These are phyloP conservation scores for Cheilosia soror DNA, from an alignment of 2,888 invertebrate species.

Conservation along the genomic window DNA sequence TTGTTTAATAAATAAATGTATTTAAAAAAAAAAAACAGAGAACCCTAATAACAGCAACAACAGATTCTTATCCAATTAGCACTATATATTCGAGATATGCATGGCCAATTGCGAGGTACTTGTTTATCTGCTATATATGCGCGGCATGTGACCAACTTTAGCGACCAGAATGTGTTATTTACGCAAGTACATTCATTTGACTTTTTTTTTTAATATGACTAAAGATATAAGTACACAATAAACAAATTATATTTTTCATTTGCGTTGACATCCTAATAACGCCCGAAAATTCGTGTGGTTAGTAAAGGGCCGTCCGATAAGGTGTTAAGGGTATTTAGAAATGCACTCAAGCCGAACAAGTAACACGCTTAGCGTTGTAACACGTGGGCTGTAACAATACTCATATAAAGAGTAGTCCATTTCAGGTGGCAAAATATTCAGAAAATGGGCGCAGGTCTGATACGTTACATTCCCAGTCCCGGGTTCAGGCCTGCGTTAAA, in stretches of 20 bases:
- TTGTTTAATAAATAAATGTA: conserved; percentile 19
- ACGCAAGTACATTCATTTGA: neutral
- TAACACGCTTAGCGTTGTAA: too few relatives aligned
- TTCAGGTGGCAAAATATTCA: too few relatives aligned
- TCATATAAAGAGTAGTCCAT: too few relatives aligned
- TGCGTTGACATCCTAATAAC: conserved; percentile 3
- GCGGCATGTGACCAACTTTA: conserved; percentile 43
- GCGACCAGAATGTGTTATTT: conserved; percentile 8
- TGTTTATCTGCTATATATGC: conserved; percentile 7
- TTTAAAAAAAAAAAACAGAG: neutral
- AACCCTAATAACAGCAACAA: conserved; percentile 25
- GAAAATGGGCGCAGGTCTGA: too few relatives aligned
- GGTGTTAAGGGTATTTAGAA: neutral
- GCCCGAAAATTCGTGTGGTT: neutral
- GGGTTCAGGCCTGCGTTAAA: too few relatives aligned
- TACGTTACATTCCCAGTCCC: too few relatives aligned
- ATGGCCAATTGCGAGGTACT: conserved; percentile 39
- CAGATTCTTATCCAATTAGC: conserved; percentile 55
- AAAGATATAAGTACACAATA: neutral
- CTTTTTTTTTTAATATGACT: neutral
- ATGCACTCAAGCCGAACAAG: neutral
- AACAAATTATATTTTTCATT: neutral
- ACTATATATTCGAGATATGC: conserved; percentile 30
- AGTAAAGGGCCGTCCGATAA: neutral
- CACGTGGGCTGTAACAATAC: too few relatives aligned